Evolutionary conservation across 1,140 invertebrate species (phyloP), one percentile per base, ranked within the genome.

Genomic region (Pectinophora gossypiella): DNA sequence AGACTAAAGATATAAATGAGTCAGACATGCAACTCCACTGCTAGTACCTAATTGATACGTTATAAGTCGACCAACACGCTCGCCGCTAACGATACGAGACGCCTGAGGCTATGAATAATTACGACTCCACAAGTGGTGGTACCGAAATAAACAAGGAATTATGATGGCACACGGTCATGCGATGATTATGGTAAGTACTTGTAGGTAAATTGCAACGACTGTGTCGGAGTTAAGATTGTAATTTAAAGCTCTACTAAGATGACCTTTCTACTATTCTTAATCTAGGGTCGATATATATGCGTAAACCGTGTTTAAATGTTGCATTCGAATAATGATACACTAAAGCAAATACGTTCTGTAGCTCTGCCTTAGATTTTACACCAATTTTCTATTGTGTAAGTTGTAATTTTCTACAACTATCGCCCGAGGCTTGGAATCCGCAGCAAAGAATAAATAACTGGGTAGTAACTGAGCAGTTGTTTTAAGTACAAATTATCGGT

Each of bases 1-100:
- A 67, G 63, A 68, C 32, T 60, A 66, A 51, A 44, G 47, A 51
- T 42, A 13, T 40, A 40, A 40, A 40, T 40, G 36, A n/a, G 9
- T 15, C 36, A 40, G 16, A 40, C 36, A 40, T 40, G 36, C 16
- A 40, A 40, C 13, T 3, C 36, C 6, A 13, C n/a, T 32, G n/a
- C n/a, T 12, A 32, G n/a, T 32, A 12, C n/a, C 7, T 40, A 40
- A 40, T 40, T 40, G 36, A 40, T 40, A 15, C 36, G 36, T 40
- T 18, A 15, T n/a, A n/a, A n/a, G n/a, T n/a, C n/a, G n/a, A n/a
- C 36, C n/a, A 7, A 16, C 36, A 15, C 36, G 36, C n/a, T 15
- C n/a, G 13, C 36, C 16, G 36, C 16, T 40, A 40, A 40, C 36
- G 4, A 40, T 18, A 40, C 16, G n/a, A 15, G n/a, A 15, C 10